phyloP scores from a whole-genome alignment of 2,888 invertebrate genomes.

The Orthosia gracilis region DNA sequence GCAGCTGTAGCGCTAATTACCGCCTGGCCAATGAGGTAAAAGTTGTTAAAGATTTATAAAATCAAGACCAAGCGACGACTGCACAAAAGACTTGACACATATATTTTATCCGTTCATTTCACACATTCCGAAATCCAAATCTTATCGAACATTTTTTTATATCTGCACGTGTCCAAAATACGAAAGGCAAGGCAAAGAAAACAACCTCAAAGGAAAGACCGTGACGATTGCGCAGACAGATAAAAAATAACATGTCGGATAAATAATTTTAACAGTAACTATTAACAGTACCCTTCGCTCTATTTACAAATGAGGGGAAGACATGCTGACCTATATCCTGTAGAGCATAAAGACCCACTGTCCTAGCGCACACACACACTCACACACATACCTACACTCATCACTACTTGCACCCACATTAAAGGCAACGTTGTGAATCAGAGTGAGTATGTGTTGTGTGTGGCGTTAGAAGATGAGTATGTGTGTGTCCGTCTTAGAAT shows the following conservation, averaged over 20 bases:
- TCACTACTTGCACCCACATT: conserved; percentile 27
- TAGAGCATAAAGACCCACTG: conserved; percentile 82
- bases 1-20: no score
- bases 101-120: background rate
- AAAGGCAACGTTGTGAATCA: conserved; percentile 8
- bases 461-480: conserved; percentile 33
- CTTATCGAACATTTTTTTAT: conserved; percentile 46
- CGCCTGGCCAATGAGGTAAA: no score
- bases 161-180: conserved; percentile 50
- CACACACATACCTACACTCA: conserved; percentile 52
- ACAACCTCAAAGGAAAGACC: conserved; percentile 53
- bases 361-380: conserved; percentile 68
- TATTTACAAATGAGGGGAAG: conserved; percentile 82
- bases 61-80: background rate
- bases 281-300: conserved; percentile 72
- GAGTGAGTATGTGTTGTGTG: conserved; percentile 2
- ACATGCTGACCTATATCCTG: conserved; percentile 86
- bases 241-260: conserved; percentile 43
- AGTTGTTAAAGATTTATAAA: background rate
- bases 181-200: conserved; percentile 46
- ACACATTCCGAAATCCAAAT: background rate
- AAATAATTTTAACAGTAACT: conserved; percentile 55
- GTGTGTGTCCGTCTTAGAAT: conserved; percentile 53
- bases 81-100: background rate
- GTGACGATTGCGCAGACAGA: conserved; percentile 26